Base-by-base conservation (phyloP, 2,113 vertebrate species). In the Lophotis ruficrista region DNA sequence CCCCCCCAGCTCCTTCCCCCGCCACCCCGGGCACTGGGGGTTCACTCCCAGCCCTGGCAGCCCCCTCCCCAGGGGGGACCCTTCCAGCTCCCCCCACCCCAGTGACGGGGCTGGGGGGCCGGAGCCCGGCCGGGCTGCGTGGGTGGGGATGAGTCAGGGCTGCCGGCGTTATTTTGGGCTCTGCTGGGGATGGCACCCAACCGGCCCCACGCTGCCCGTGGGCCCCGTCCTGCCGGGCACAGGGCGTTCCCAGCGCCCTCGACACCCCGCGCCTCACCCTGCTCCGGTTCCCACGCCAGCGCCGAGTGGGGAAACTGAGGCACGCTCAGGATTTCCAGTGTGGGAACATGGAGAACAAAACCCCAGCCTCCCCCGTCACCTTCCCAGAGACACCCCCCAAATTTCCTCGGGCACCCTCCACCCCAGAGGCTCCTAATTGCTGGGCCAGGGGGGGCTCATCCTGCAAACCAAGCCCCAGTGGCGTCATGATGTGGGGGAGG, bases 21-120 rank as follows among this genome's bases (percentile, higher is more conserved):
- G n/a, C 24, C 48, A 15, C 20, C 25, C 38, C 1, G 2, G 37
- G 57, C 0, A 1, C 51, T 2, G 0, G n/a, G 50, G 58, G 24
- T 28, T 62, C n/a, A 19, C 41, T 50, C 50, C 64, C 38, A 61
- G 38, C 16, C 6, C 30, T n/a, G 48, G 48, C 37, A 75, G 50
- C 22, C 2, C 64, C 19, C 27, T 28, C 28, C 38, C 24, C 6
- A 31, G 56, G 31, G 10, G 10, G 38, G 10, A 27, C 38, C 54
- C 61, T 15, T 10, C 25, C 45, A 25, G 69, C 45, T 62, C 57
- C 31, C 24, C 47, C n/a, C 1, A 2, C n/a, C 23, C 51, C 47
- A 1, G 21, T 6, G 31, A 7, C 1, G 25, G 45, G 18, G 47
- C 30, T 0, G 13, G 22, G 45, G 38, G 51, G 33, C 28, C 1